Conservation (phyloP, 2,113 vertebrate species). For the Stigmatopora nigra region DNA sequence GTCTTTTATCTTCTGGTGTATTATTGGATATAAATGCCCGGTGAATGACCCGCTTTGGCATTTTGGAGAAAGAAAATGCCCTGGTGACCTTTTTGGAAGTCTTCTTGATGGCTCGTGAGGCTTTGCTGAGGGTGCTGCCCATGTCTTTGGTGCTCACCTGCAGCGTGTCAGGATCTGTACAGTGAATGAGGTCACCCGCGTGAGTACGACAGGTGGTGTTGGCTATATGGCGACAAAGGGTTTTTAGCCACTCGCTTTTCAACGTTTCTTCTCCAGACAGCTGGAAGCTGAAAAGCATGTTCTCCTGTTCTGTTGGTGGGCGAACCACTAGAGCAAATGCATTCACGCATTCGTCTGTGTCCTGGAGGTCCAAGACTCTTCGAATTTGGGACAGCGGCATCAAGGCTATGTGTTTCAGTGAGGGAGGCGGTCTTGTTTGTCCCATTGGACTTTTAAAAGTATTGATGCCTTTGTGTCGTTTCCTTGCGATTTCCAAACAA, state of each 20-base stretch:
- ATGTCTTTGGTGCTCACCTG: constrained; percentile 97
- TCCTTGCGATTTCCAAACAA: constrained; percentile 96
- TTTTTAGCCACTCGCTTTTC: constrained; percentile 85
- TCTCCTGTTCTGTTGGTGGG: constrained; percentile 90
- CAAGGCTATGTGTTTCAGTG: constrained; percentile 88
- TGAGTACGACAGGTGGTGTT: constrained; percentile 97
- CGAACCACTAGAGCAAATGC: constrained; percentile 91
- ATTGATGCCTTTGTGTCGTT: constrained; percentile 91
- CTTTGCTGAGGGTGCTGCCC: constrained; percentile 97
- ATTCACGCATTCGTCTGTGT: constrained; percentile 92
- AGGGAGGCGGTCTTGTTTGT: constrained; percentile 82
- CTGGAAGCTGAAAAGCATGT: constrained; percentile 94
- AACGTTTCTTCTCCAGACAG: constrained; percentile 81
- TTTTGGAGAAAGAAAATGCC: constrained; percentile 96
- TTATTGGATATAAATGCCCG: constrained; percentile 81
- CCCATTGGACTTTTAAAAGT: constrained; percentile 89
- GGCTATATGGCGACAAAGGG: constrained; percentile 87
- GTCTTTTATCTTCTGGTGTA: constrained; percentile 77
- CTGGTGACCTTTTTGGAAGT: constrained; percentile 97
- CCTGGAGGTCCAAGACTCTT: constrained; percentile 89
- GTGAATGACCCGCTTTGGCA: constrained; percentile 87
- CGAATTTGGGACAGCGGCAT: constrained; percentile 98
- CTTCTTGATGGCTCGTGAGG: constrained; percentile 95
- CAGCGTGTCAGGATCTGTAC: constrained; percentile 84
- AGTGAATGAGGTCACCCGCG: constrained; percentile 88